Base-by-base conservation (phyloP, 2,888 invertebrate genomes). In the Troides aeacus region DNA sequence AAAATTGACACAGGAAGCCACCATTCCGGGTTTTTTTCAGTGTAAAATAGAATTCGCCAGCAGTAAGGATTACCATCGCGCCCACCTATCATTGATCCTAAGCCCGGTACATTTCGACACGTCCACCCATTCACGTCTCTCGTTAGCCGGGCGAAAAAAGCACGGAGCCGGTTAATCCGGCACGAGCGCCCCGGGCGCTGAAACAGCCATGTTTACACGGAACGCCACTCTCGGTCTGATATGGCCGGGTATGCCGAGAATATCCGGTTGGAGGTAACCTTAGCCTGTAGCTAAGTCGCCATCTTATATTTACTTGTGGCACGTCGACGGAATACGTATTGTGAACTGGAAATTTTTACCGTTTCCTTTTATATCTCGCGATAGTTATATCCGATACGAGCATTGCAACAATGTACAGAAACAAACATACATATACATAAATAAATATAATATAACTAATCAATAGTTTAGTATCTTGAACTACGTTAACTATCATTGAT, bases 201-300 rank as follows among this genome's bases (percentile, higher is more conserved):
- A 59, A 75, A 75, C 75, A 71, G 73, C 73, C 72, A 73, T 81
- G 79, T 81, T 81, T 80, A 83, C 83, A 83, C 66, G 82, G 74
- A 82, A 80, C 77, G 73, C 77, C 81, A 84, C 82, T 82, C 79
- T 73, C 72, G 68, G 72, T 68, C 72, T 71, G 72, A 73, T 68
- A 65, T 71, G 60, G 21, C 63, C 70, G 70, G 60, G 53, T 62
- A 46, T 61, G 50, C 62, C 56, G 67, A 24, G 59, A 59, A 68
- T 63, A 64, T 59, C 59, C 64, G 68, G 57, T 30, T 23, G 56
- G 57, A 64, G 64, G 53, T 69, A 64, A 56, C 67, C 53, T 56
- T 64, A 53, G 61, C 53, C 62, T 46, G 66, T 63, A 66, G 60
- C 62, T 66, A 68, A 68, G 63, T 59, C 63, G 65, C 58, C 50